Evolutionary conservation across 2,888 invertebrate species (phyloP), one percentile per base, ranked within the genome.

Genomic region (Sesia bembeciformis): DNA sequence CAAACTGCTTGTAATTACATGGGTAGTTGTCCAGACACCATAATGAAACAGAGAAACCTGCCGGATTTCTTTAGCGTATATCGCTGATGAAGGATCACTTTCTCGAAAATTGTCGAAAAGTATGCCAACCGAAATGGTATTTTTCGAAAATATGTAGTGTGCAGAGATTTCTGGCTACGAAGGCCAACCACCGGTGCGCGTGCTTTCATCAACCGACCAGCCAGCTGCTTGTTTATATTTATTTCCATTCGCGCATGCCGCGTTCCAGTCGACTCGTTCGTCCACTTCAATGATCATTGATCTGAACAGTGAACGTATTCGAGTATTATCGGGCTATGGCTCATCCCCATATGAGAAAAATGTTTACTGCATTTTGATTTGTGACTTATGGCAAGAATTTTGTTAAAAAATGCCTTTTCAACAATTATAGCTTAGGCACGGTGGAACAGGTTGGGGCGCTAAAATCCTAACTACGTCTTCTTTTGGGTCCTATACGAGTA

Each of bases 41-140:
- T 76, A 76, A 78, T 80, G 70, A 76, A 72, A 75, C 73, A 76
- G 81, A 78, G 84, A 84, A 84, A 86, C 75, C 74, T 75, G 64
- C 46, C 46, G 46, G 43, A 43, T 43, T 8, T 43, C 8, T 43
- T 43, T 43, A 43, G 8, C 67, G 60, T 84, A 86, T 81, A 84
- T 82, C 72, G 73, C 72, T 78, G 78, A 79, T 76, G 78, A 80
- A 81, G 78, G 76, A 86, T 82, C 70, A 81, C 88, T 89, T 89
- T 88, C 88, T 76, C 88, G 83, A 82, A 85, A 84, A 86, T 86
- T 84, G 76, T 64, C 75, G 62, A 79, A 85, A 88, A 86, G 88
- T 88, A 66, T 81, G 82, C 68, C 87, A 78, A 83, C 85, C 64
- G 80, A 84, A 83, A 78, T 77, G 65, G 64, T 72, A 68, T 67